These are phyloP conservation scores for Diplosoma virens DNA, from an alignment of 23 tunicate genomes.

Conservation along the genomic window DNA sequence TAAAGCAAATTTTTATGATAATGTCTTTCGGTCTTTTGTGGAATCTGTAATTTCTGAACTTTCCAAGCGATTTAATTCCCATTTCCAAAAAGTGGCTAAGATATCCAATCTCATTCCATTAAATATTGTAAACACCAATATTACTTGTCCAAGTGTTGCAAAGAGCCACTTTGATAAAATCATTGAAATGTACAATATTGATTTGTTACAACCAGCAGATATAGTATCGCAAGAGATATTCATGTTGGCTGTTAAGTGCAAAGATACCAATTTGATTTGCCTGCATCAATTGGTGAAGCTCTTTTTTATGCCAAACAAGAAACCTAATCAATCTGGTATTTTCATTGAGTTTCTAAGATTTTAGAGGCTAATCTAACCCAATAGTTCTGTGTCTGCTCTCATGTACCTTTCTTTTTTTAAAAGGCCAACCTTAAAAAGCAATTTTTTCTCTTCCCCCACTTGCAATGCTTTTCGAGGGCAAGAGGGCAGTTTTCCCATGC, in stretches of 20 bases:
- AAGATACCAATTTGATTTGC: constrained; percentile 5
- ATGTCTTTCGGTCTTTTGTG: not conserved
- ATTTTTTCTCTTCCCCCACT: no score
- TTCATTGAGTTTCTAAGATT: no score
- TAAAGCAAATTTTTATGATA: not conserved
- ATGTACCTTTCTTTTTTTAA: no score
- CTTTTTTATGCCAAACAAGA: constrained; percentile 1
- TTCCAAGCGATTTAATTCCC: not conserved
- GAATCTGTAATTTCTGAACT: constrained; percentile 12
- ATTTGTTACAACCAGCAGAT: not conserved
- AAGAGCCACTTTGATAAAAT: constrained; percentile 8
- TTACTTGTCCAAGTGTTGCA: constrained; percentile 3
- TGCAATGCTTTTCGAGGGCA: no score
- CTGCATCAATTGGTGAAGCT: constrained; percentile 8
- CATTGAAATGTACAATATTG: constrained; percentile 4
- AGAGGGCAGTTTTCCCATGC: no score
- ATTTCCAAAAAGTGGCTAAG: constrained; percentile 3
- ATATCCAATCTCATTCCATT: constrained; percentile 1
- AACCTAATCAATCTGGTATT: not conserved
- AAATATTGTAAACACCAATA: not conserved
- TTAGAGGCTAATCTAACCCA: no score
- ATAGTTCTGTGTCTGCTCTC: no score
- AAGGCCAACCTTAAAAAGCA: no score
- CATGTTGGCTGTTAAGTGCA: constrained; percentile 12
- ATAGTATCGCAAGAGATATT: constrained; percentile 7